A percentile compares a stretch with the other conserved stretches of the same genome.
These are phyloP conservation scores for Carcharodon carcharias DNA, from an alignment of 2,797 vertebrate species.

Conservation along the genomic window DNA sequence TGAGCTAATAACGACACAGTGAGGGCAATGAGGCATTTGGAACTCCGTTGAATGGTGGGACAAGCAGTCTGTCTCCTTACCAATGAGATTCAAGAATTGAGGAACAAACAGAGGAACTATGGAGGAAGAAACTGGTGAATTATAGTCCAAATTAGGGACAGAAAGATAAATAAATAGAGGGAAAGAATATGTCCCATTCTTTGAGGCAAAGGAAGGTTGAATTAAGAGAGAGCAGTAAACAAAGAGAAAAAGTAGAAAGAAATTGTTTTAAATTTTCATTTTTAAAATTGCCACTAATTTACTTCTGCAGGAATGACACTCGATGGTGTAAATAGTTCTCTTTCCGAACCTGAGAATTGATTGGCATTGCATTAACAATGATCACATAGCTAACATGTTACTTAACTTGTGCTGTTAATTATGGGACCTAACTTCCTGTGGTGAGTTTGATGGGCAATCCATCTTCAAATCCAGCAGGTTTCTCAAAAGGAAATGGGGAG, in stretches of 20 bases:
- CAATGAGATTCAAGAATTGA: not conserved
- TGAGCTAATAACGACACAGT: not conserved
- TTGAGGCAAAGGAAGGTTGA: no score
- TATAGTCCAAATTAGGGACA: not conserved
- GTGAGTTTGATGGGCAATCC: no score
- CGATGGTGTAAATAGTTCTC: not conserved
- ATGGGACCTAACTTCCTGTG: no score
- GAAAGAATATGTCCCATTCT: not conserved
- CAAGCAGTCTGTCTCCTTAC: not conserved
- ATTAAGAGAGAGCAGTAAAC: not conserved
- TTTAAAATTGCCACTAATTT: not conserved
- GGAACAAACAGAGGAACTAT: no score
- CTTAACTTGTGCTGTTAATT: no score
- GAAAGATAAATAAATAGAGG: not conserved
- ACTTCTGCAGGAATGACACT: not conserved
- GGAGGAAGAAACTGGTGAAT: not conserved
- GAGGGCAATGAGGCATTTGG: not conserved
- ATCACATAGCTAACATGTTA: no score
- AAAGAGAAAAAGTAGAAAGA: not conserved
- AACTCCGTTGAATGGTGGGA: not conserved
- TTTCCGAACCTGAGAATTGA: not conserved
- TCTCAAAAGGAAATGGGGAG: no score
- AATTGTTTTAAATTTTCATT: no score
- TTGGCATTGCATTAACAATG: not conserved
- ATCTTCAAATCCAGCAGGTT: no score